Evolutionary conservation across 2,888 invertebrate species (phyloP), one percentile per base, ranked within the genome.

Genomic region (Lamellibrachia columna): DNA sequence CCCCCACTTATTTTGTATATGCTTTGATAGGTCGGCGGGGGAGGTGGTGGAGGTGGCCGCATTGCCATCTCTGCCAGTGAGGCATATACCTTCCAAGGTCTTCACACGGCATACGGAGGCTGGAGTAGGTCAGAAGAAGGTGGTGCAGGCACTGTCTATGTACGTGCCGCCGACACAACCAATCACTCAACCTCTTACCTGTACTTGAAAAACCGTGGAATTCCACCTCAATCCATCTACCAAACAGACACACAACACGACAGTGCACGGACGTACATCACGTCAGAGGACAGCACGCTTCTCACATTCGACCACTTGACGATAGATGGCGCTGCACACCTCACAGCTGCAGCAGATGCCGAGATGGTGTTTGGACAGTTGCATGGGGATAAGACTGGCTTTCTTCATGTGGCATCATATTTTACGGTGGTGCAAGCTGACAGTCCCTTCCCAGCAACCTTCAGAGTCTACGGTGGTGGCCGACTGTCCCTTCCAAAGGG

Each of bases 141-240:
- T 91, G 95, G 95, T 28, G 94, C 95, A 8, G 95, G 95, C 28
- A 95, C 95, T 15, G 94, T 94, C 11, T 95, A 94, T 93, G 93
- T 94, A 90, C 90, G 91, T 40, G 93, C 93, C 53, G 91, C 15
- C 11, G 91, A 7, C 52, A 93, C 94, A 92, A 93, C 93, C 11
- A 75, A 75, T n/a, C 22, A 22, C 2, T 22, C 75, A 75, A 15
- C 75, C 15, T 75, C 75, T 15, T n/a, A 75, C 28, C 93, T 95
- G 53, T 93, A 93, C 52, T 92, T 95, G 40, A 94, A 95, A 94
- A 95, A 95, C 93, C 91, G 93, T 11, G 94, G 94, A 15, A 93
- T 94, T 91, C 92, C 92, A 53, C 95, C 95, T 0, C 91, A 93
- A n/a, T 92, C 93, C 22, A 93, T 93, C 3, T 94, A 94, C 91